Percentiles rank a stretch among this genome's conserved stretches.
Conservation (phyloP, 2,797 vertebrate species). For the Chaunax sp. region DNA sequence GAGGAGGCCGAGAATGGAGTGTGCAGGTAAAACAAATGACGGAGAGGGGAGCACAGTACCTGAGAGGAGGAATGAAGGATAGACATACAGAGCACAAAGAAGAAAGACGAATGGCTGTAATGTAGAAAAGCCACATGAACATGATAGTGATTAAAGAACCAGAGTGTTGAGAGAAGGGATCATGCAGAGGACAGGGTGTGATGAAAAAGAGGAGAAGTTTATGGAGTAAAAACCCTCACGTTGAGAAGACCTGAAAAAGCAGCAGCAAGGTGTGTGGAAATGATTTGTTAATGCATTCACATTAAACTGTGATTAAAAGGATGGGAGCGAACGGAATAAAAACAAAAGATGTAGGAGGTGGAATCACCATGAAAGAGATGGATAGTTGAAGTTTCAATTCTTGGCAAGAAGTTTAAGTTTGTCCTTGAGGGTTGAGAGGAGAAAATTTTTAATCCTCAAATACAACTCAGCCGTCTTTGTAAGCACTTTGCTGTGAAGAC, state of each 20-base stretch:
- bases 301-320: slow-evolving; percentile 33
- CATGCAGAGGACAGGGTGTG: too few species aligned
- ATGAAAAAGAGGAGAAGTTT: slow-evolving; percentile 26
- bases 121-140: too few species aligned
- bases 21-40: slow-evolving; percentile 87
- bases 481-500: slow-evolving; percentile 71
- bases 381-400: slow-evolving; percentile 59
- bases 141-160: too few species aligned
- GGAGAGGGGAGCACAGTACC: neutral
- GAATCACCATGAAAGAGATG: slow-evolving; percentile 34
- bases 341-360: slow-evolving; percentile 10
- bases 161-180: neutral
- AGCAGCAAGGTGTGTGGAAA: slow-evolving; percentile 9
- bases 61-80: slow-evolving; percentile 36
- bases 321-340: slow-evolving; percentile 10
- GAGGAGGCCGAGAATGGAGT: slow-evolving; percentile 94
- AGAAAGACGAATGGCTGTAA: neutral
- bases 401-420: slow-evolving; percentile 65
- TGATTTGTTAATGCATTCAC: slow-evolving; percentile 23
- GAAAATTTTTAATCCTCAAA: slow-evolving; percentile 69
- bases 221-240: neutral
- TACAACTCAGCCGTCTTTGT: slow-evolving; percentile 70
- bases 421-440: slow-evolving; percentile 73
- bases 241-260: slow-evolving; percentile 1
- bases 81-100: slow-evolving; percentile 2